Evolutionary conservation across 1,140 invertebrate genomes (phyloP), one percentile per base, ranked within the genome.

Genomic region (Tachypleus tridentatus): DNA sequence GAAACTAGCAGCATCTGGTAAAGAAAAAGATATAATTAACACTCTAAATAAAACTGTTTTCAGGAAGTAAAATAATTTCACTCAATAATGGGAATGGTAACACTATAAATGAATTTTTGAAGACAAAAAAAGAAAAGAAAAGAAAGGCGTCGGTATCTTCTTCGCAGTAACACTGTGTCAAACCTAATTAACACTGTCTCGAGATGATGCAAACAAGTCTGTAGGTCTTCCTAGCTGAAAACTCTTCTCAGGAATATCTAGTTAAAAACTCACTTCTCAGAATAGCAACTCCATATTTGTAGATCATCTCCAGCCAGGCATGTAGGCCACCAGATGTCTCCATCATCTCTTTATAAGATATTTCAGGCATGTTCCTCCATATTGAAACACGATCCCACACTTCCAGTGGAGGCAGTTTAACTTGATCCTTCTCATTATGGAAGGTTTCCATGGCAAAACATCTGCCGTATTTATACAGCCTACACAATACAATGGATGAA

Each of bases 381-480:
- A 77, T 75, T 5, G 65, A 61, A 53, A 72, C 72, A 29, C 74
- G 61, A 70, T 76, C 72, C 76, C 76, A 77, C 4, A 74, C 68
- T 11, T 71, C 67, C 11, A 74, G 63, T 3, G 69, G 67, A 7
- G 74, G 69, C 49, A 74, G 51, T 5, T 64, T 61, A n/a, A 57
- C 60, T 29, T 56, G 10, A n/a, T 71, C 70, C 29, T 61, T 69
- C 11, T 69, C 70, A 8, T 65, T 65, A 11, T 70, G 72, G 67
- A 75, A 76, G 49, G 66, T 74, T 53, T 77, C 75, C 57, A 75
- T 69, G 59, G 74, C 74, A 68, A 76, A 77, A 11, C 71, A 74
- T 60, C 71, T 72, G n/a, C 76, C 75, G 65, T 76, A 74, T 60
- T 74, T 73, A 60, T 75, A 72, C 10, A 77, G 67, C 75, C 76